A percentile compares a stretch with the other conserved stretches of the same genome.
phyloP scores from a whole-genome alignment of 1,140 invertebrate genomes.

The Pomacea maculata region DNA sequence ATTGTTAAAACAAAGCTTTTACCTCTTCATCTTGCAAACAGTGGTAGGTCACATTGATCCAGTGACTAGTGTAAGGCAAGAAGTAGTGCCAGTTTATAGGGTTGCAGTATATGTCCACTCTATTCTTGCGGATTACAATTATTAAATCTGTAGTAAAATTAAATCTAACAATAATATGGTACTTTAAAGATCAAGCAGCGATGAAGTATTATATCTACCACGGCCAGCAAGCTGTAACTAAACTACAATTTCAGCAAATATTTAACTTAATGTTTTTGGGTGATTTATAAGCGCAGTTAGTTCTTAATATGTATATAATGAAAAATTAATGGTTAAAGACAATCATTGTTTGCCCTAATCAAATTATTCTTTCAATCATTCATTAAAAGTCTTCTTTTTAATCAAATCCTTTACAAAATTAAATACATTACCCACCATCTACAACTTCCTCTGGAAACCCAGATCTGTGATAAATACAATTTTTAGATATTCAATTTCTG shows the following conservation, averaged over 20 bases:
- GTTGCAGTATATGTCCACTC: conserved; percentile 61
- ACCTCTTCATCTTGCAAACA: conserved; percentile 56
- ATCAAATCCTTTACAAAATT: too few relatives aligned
- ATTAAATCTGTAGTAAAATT: conserved; percentile 51
- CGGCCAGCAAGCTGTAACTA: too few relatives aligned
- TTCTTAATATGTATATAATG: too few relatives aligned
- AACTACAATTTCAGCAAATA: too few relatives aligned
- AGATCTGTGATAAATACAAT: conserved; percentile 40
- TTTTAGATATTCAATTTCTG: not conserved
- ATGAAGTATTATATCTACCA: too few relatives aligned
- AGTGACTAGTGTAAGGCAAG: conserved; percentile 56
- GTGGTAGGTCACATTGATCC: conserved; percentile 56
- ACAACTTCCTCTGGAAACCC: conserved; percentile 61
- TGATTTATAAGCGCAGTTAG: too few relatives aligned
- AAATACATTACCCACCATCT: conserved; percentile 50
- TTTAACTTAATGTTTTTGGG: too few relatives aligned
- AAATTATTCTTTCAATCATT: too few relatives aligned
- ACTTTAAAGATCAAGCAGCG: not conserved
- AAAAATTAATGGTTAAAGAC: too few relatives aligned
- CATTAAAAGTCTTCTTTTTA: too few relatives aligned
- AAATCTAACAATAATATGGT: not conserved
- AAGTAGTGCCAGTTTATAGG: conserved; percentile 61
- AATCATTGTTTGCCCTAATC: too few relatives aligned
- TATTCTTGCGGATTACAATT: conserved; percentile 44
- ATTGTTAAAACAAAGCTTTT: not conserved